Evolutionary conservation across 2,113 vertebrate genomes (phyloP), one percentile per base, ranked within the genome.

Genomic region (Chloropsis cyanopogon): DNA sequence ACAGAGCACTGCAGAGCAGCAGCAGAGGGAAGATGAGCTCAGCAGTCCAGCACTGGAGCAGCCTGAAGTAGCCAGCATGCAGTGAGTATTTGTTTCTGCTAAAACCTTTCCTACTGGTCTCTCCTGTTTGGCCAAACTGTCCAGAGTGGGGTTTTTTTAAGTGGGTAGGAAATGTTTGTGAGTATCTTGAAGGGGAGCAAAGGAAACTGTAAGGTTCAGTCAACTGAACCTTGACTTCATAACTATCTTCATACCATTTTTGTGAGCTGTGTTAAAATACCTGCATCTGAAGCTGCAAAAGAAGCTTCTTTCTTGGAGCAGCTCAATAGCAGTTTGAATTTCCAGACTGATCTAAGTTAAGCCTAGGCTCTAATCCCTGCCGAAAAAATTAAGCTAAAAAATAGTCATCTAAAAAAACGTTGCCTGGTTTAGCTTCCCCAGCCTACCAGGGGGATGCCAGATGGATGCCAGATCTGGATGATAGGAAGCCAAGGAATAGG

Each of bases 101-200:
- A 31, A 83, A 89, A 46, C 42, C 31, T 78, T 54, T 47, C 44
- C 57, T 66, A 14, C 19, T 69, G 22, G 29, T 61, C 35, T n/a
- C 47, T 73, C n/a, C 53, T 68, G 9, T 31, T 87, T 46, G 41
- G 37, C 10, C 41, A 28, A 47, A 64, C 28, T 56, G 37, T 56
- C 52, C 52, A 53, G 47, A 75, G 28, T 0, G 1, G 4, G 4
- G 0, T 1, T 35, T 80, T 50, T 68, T 56, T 12, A 65, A 61
- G 54, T 37, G 7, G 12, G 23, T 46, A 46, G 42, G 23, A 85
- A 79, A 42, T 35, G 23, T 57, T 71, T 65, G 26, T 52, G 79
- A 84, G 35, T 39, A 60, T n/a, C 59, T 71, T 80, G 37, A 91
- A 59, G 16, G 12, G 13, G 8, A 77, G 17, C 29, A 80, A 79